A percentile compares a stretch with the other conserved stretches of the same genome.
Evolutionary conservation across 2,888 invertebrate species (phyloP).

Genomic region (Ceramica pisi): DNA sequence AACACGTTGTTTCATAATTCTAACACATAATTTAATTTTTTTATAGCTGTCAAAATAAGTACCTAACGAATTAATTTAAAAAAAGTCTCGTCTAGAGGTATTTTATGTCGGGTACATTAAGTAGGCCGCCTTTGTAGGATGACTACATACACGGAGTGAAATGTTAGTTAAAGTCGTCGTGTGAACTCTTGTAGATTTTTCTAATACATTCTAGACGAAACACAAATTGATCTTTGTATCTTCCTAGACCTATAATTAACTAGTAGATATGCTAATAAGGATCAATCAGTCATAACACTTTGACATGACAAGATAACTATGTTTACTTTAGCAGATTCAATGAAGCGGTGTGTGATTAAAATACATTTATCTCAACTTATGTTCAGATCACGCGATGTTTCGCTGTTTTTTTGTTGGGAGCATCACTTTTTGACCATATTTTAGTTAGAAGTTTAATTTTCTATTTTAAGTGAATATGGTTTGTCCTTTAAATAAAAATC

Average conservation of each 20-base stretch:
- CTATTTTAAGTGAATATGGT: too few species aligned
- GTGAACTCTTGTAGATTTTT: not conserved
- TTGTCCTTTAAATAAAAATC: too few species aligned
- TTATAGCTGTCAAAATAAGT: too few species aligned
- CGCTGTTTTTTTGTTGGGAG: too few species aligned
- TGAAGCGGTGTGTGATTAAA: not conserved
- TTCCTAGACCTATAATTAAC: not conserved
- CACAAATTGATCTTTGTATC: not conserved
- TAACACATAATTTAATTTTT: too few species aligned
- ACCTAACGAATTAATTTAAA: too few species aligned
- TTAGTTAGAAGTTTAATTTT: too few species aligned
- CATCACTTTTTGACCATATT: too few species aligned
- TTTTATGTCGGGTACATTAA: too few species aligned
- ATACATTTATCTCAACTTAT: not conserved
- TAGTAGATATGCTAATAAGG: not conserved
- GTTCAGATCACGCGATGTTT: not conserved
- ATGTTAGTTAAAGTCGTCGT: not conserved
- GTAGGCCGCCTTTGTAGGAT: too few species aligned
- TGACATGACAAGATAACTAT: not conserved
- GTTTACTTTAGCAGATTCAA: not conserved
- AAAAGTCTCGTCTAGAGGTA: accelerated
- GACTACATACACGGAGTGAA: too few species aligned
- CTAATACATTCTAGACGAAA: not conserved
- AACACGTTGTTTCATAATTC: too few species aligned
- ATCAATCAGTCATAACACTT: not conserved